A percentile compares a stretch with the other conserved stretches of the same genome.
phyloP scores from a whole-genome alignment of 2,797 vertebrate species.

The Poecilia picta region DNA sequence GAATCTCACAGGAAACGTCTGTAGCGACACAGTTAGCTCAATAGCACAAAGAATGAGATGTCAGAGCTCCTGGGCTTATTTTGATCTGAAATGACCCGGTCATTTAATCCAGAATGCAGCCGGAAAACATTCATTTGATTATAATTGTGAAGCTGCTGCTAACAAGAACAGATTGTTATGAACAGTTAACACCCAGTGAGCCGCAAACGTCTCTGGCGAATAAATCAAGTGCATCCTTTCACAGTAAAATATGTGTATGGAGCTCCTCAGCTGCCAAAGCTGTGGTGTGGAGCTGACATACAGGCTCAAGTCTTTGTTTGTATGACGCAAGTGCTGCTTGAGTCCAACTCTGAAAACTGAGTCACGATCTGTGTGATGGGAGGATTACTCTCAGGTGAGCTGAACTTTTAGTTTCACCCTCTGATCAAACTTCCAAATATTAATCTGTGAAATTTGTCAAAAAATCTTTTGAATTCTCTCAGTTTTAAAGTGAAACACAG shows the following conservation, averaged over 20 bases:
- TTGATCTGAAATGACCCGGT: background rate
- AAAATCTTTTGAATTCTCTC: background rate
- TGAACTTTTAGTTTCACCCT: background rate
- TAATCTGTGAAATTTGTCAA: background rate
- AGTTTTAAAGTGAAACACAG: background rate
- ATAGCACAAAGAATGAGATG: background rate
- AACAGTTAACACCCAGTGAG: background rate
- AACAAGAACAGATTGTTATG: background rate
- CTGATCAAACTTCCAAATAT: background rate
- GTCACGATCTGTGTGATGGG: background rate
- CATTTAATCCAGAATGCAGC: background rate
- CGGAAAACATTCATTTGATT: background rate
- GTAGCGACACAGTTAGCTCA: background rate
- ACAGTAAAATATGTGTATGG: background rate
- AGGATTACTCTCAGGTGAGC: background rate
- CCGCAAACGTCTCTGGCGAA: background rate
- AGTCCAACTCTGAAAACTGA: background rate
- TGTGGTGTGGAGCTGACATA: background rate
- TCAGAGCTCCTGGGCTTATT: background rate
- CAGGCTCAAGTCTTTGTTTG: background rate
- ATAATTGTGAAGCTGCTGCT: background rate
- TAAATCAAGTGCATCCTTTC: background rate
- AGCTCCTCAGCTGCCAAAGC: background rate
- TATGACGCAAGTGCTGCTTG: background rate
- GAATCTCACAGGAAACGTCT: background rate